A percentile compares a stretch with the other conserved stretches of the same genome.
phyloP scores from a whole-genome alignment of 2,113 vertebrate genomes.

The Cheilinus undulatus region DNA sequence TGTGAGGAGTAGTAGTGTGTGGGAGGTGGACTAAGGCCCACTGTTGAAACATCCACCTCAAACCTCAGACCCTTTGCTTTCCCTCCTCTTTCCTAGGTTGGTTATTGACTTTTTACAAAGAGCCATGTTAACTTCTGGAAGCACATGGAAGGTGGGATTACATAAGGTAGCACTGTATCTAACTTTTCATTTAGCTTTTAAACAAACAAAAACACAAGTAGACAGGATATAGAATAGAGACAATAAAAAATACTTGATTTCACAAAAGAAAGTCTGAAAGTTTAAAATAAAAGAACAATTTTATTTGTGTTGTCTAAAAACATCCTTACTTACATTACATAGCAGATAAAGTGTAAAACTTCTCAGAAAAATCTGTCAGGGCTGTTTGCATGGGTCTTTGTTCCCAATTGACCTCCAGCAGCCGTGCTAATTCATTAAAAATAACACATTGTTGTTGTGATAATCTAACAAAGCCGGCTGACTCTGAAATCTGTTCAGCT shows the following conservation, averaged over 20 bases:
- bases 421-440: slow-evolving; percentile 26
- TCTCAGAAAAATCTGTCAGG: slow-evolving; percentile 12
- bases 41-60: slow-evolving; percentile 17
- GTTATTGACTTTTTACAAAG: slow-evolving; percentile 21
- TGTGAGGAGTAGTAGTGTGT: slow-evolving; percentile 9
- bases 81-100: background rate
- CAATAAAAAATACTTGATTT: no score
- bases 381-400: slow-evolving; percentile 11
- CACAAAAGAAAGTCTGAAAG: no score
- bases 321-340: no score
- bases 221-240: no score
- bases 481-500: slow-evolving; percentile 42
- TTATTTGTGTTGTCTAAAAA: no score
- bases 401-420: slow-evolving; percentile 29
- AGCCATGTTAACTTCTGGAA: slow-evolving; percentile 1
- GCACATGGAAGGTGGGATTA: background rate
- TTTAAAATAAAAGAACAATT: no score
- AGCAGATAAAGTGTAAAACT: background rate
- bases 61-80: slow-evolving; percentile 22
- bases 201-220: background rate
- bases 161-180: background rate
- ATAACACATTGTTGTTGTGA: slow-evolving; percentile 27
- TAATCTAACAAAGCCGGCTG: slow-evolving; percentile 39
- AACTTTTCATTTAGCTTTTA: background rate
- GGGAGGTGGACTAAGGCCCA: background rate